These are phyloP conservation scores for Paedocypris micromegethes DNA, from an alignment of 2,797 vertebrate species.

Conservation along the genomic window DNA sequence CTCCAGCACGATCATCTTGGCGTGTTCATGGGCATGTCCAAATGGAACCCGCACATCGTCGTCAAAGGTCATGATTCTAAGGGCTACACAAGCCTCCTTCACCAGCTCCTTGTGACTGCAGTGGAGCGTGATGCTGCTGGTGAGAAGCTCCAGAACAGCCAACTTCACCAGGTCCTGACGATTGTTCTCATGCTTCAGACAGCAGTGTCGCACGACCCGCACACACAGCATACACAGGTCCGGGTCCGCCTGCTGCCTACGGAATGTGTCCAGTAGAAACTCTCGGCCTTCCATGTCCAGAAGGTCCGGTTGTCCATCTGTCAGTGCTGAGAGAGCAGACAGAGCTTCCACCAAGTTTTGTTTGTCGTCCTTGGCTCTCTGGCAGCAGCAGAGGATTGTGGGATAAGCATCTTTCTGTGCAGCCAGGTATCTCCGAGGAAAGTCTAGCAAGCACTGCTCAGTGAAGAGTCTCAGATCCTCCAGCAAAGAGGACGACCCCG, in stretches of 20 bases:
- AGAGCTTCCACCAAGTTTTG: constrained; percentile 62
- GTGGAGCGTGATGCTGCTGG: constrained; percentile 62
- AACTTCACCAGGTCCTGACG: constrained; percentile 80
- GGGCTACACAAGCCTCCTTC: constrained; percentile 68
- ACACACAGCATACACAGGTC: constrained; percentile 60
- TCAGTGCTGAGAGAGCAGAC: constrained; percentile 67
- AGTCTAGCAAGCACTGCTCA: constrained; percentile 75
- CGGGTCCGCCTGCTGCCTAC: constrained; percentile 44
- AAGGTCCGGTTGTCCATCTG: constrained; percentile 88
- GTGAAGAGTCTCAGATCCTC: constrained; percentile 67
- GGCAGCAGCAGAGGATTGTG: constrained; percentile 76
- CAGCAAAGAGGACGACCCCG: constrained; percentile 11
- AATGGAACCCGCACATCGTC: constrained; percentile 90
- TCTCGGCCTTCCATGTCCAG: constrained; percentile 73
- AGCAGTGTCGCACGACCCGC: constrained; percentile 71
- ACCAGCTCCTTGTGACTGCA: constrained; percentile 63
- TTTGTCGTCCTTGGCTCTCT: constrained; percentile 52
- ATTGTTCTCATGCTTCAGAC: constrained; percentile 90
- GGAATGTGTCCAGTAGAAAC: constrained; percentile 69
- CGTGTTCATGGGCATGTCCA: constrained; percentile 84
- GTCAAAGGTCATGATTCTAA: constrained; percentile 87
- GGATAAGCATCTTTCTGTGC: constrained; percentile 84
- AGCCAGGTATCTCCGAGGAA: constrained; percentile 80
- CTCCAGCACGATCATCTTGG: constrained; percentile 87
- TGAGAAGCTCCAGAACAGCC: constrained; percentile 72